Percentiles rank a stretch among this genome's conserved stretches.
Evolutionary conservation across 2,888 invertebrate genomes (phyloP).

Genomic region (Incurvaria masculella): DNA sequence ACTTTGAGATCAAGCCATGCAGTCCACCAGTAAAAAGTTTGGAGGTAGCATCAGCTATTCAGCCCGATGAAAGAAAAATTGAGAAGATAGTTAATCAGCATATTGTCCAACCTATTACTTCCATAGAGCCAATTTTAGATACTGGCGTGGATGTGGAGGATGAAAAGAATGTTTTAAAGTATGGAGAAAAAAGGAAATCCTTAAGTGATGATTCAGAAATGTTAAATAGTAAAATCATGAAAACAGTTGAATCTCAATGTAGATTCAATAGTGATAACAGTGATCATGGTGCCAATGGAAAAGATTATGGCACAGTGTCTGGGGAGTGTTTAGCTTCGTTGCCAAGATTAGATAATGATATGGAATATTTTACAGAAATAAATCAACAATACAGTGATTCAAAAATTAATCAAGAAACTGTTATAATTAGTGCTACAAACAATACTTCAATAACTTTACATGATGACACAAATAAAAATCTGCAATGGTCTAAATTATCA

Average conservation of each 20-base stretch:
- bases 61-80: conserved; percentile 39
- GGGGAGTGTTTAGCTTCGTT: conserved; percentile 44
- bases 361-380: conserved; percentile 48
- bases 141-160: not conserved
- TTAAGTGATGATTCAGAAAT: conserved; percentile 10
- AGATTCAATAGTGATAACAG: conserved; percentile 16
- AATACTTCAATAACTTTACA: conserved; percentile 49
- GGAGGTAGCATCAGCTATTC: conserved; percentile 38
- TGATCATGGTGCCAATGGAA: conserved; percentile 26
- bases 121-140: conserved; percentile 21
- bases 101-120: conserved; percentile 22
- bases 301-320: conserved; percentile 43
- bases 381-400: conserved; percentile 28
- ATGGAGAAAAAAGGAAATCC: not conserved
- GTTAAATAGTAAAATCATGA: conserved; percentile 40
- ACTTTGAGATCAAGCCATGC: conserved; percentile 52
- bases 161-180: conserved; percentile 18
- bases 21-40: conserved; percentile 51
- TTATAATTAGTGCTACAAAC: not conserved
- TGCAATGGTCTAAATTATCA: conserved; percentile 14
- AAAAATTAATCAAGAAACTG: not conserved
- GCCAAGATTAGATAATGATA: conserved; percentile 46
- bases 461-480: conserved; percentile 19
- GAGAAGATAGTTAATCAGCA: conserved; percentile 45
- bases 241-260: conserved; percentile 25